Evolutionary conservation across 2,113 vertebrate genomes (phyloP), one percentile per base, ranked within the genome.

Genomic region (Ploceus nigricollis): DNA sequence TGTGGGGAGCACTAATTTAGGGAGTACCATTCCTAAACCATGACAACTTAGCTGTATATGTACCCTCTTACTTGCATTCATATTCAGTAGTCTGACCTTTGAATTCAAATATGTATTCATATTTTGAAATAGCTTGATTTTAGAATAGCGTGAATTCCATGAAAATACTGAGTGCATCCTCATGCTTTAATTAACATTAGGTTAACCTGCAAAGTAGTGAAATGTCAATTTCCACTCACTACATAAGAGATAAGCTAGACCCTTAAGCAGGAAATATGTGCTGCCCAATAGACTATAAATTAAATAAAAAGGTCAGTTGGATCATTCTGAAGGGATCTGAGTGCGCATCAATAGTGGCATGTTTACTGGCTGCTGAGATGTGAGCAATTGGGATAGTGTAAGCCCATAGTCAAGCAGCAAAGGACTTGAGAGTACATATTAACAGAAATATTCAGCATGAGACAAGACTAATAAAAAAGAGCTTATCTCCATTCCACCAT

Each of bases 161-260:
- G 61, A 95, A 96, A 95, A 94, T 71, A 44, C 23, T 96, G 54
- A 69, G 48, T 93, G 83, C 45, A 72, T 40, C 9, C 31, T 92
- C 56, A 65, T 90, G 76, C 71, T 94, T 97, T 92, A 90, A 94
- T 97, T 96, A 95, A 65, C 58, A 63, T 56, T 86, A 94, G 6
- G 45, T 72, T 92, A 86, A 93, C 45, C 71, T 88, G 54, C 2
- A 3, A 94, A 96, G 25, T 48, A 83, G n/a, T 69, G 53, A 94
- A 94, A 93, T 84, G 87, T 63, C 87, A 81, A 19, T 94, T 94
- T 95, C 48, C 64, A 69, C 78, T 76, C 78, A 75, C 64, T 86
- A 54, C 13, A 44, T 87, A 60, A 88, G 33, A 39, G 28, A 72
- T 92, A 87, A 93, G 37, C 15, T 58, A 58, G 28, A 77, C 35